Evolutionary conservation across 2,113 vertebrate genomes (phyloP).

Genomic region (Percopsis transmontana): DNA sequence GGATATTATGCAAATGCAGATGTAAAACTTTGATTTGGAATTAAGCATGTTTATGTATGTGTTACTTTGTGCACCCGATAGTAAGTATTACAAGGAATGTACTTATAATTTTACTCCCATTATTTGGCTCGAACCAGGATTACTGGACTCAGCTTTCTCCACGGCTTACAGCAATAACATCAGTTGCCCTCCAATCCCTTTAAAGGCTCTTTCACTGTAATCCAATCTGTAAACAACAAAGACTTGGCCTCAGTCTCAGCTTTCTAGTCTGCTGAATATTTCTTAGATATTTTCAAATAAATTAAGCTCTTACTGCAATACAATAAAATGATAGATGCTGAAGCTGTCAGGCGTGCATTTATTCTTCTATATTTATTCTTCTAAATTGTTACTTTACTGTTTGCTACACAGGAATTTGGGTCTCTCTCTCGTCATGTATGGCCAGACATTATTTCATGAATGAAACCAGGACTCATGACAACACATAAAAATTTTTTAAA

Average conservation of each 20-base stretch:
- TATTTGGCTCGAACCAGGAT: conserved; percentile 14
- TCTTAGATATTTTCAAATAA: no score
- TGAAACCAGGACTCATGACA: background rate
- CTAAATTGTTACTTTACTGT: no score
- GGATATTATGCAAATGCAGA: conserved; percentile 4
- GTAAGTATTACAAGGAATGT: background rate
- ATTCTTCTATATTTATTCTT: no score
- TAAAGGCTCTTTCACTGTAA: conserved; percentile 22
- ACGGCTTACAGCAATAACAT: conserved; percentile 25
- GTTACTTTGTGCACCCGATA: no score
- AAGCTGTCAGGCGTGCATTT: no score
- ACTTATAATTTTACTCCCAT: conserved; percentile 19
- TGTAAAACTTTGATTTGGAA: conserved; percentile 5
- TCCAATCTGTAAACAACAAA: conserved; percentile 40
- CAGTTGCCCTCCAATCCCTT: conserved; percentile 25
- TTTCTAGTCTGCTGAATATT: no score
- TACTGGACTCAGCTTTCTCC: background rate
- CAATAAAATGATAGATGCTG: no score
- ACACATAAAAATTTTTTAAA: background rate
- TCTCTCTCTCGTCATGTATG: no score
- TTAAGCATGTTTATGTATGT: background rate
- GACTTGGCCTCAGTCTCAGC: background rate
- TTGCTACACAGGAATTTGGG: no score
- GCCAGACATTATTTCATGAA: no score
- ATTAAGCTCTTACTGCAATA: no score